These are phyloP conservation scores for Tenthredo livida DNA, from an alignment of 2,888 invertebrate genomes.

Conservation along the genomic window DNA sequence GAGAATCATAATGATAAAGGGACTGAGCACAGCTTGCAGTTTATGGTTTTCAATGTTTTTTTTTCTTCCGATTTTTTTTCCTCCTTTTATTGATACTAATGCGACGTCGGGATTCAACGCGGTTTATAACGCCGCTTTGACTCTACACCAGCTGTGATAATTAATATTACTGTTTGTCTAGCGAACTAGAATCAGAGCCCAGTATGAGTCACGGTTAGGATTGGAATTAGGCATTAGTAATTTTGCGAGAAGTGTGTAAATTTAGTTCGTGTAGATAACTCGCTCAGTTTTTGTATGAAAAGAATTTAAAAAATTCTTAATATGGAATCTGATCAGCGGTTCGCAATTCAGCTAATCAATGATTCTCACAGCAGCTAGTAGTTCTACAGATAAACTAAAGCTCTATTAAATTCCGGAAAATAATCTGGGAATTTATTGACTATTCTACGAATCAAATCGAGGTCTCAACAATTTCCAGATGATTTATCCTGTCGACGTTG, in stretches of 20 bases:
- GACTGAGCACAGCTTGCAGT: constrained; percentile 8
- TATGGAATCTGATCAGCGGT: not conserved
- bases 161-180: not conserved
- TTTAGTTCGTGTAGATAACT: not conserved
- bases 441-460: not conserved
- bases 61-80: not conserved
- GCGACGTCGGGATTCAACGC: constrained; percentile 11
- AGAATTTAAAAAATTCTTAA: not conserved
- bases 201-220: not conserved
- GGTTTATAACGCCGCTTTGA: constrained; percentile 29
- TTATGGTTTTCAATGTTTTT: constrained; percentile 16
- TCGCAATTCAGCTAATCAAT: not conserved
- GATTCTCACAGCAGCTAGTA: not conserved
- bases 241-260: not conserved
- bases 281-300: not conserved
- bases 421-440: not conserved
- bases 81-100: constrained; percentile 14
- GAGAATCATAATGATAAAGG: constrained; percentile 37
- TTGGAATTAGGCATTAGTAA: constrained; percentile 6
- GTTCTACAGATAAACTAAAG: not conserved
- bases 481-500: not conserved
- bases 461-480: not conserved
- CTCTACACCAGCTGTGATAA: not conserved
- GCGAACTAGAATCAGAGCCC: not conserved
- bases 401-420: not conserved